phyloP scores from a whole-genome alignment of 2,888 invertebrate species.

The Plusia festucae region DNA sequence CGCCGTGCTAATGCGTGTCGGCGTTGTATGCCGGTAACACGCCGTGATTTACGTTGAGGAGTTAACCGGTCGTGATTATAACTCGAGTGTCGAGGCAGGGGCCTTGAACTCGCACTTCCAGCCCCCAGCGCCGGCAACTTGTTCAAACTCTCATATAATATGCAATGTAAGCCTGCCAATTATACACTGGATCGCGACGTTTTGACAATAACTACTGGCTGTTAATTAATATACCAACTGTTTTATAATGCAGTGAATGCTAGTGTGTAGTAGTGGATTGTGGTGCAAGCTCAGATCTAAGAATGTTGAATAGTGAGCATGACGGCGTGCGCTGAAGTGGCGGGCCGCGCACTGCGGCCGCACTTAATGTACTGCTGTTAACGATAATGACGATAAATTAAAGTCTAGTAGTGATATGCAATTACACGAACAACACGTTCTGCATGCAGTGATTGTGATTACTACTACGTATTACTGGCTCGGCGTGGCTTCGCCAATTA shows the following conservation, averaged over 20 bases:
- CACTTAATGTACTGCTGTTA: neutral
- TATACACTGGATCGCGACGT: too few species aligned
- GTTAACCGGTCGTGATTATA: too few species aligned
- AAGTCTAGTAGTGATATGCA: constrained; percentile 4
- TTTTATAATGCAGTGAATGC: neutral
- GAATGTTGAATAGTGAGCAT: neutral
- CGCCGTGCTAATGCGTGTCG: neutral
- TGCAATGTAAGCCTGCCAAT: neutral
- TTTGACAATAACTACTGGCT: too few species aligned
- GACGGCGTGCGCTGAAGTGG: neutral
- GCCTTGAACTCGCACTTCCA: too few species aligned
- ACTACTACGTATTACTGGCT: neutral
- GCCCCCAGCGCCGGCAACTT: too few species aligned
- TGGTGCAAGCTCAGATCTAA: neutral
- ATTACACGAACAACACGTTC: neutral
- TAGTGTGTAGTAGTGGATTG: neutral
- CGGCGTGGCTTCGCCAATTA: constrained; percentile 6
- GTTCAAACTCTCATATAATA: too few species aligned
- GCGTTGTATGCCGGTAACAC: too few species aligned
- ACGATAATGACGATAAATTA: constrained; percentile 1
- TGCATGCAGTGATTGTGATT: neutral
- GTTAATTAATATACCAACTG: too few species aligned
- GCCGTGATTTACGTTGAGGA: too few species aligned
- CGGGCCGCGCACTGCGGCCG: neutral
- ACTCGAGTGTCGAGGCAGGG: too few species aligned